These are phyloP conservation scores for Lepidurus arcticus DNA, from an alignment of 1,140 invertebrate genomes.

Conservation along the genomic window DNA sequence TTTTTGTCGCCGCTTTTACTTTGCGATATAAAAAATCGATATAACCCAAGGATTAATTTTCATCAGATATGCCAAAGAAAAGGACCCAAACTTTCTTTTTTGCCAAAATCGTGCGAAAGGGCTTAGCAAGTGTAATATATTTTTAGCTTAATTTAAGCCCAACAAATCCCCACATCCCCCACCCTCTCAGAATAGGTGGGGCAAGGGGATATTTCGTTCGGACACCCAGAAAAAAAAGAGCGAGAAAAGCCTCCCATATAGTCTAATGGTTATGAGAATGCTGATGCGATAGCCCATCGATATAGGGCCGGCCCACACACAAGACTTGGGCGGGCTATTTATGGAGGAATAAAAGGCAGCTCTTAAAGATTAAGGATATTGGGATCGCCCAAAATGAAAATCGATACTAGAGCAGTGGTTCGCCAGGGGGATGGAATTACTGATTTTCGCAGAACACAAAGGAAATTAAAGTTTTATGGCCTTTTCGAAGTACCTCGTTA, in stretches of 20 bases:
- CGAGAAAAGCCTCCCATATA: neutral
- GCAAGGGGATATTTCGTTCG: neutral
- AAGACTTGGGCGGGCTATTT: neutral
- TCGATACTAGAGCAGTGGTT: neutral
- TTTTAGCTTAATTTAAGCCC: neutral
- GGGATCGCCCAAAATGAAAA: neutral
- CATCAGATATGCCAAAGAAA: neutral
- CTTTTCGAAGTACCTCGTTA: too few species aligned
- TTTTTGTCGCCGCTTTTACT: neutral
- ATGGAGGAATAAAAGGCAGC: neutral
- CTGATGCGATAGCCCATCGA: conserved; percentile 3
- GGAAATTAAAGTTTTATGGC: too few species aligned
- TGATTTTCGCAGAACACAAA: too few species aligned
- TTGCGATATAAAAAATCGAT: neutral
- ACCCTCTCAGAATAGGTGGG: neutral
- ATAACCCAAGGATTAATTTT: neutral
- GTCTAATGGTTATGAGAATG: conserved; percentile 22
- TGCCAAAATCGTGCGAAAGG: neutral
- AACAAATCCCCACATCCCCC: neutral
- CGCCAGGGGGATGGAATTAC: too few species aligned
- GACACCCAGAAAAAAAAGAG: neutral
- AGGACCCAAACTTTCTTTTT: neutral
- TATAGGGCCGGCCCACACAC: neutral
- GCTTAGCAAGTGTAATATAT: neutral
- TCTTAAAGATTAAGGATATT: conserved; percentile 20